Evolutionary conservation across 2,113 vertebrate genomes (phyloP), one percentile per base, ranked within the genome.

Genomic region (Triplophysa rosa): DNA sequence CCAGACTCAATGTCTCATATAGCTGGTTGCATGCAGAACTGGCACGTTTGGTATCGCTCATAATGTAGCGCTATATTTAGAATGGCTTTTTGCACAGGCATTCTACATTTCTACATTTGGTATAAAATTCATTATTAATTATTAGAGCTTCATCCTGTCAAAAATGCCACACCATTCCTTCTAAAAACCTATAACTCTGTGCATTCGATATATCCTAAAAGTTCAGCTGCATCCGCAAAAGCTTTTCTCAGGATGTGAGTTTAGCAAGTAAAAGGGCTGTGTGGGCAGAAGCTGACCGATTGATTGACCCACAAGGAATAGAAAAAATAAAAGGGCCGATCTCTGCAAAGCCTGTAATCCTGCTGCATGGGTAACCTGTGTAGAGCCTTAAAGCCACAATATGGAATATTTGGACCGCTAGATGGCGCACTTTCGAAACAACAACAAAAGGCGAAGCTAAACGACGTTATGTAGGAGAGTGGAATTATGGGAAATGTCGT

Each of bases 241-340:
- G n/a, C 9, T 9, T 21, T 72, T 10, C 7, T 3, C 69, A 58
- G 12, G 3, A 33, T n/a, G 65, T 8, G 1, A 21, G 6, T 40
- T 10, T 42, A 8, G 21, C 2, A 62, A 21, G 13, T 21, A n/a
- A 14, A 67, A 40, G 62, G 29, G 17, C 3, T 61, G 33, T 49
- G 62, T 61, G 62, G 68, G 62, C 52, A 47, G n/a, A 71, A 56
- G 47, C 19, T 59, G 42, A 64, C 29, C n/a, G 59, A 54, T 26
- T 67, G 26, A 61, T 21, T 33, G 71, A 78, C 68, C 68, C 52
- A 37, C 13, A 7, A 58, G 54, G 10, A 59, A 40, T n/a, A 24
- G 33, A 58, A 24, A 58, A 59, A 58, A 71, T 19, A 58, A 56
- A 7, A 24, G 1, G 26, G 29, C 10, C 11, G 42, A 2, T 62